These are phyloP conservation scores for Drosophila burlai DNA, from an alignment of 1,140 invertebrate genomes.

Conservation along the genomic window DNA sequence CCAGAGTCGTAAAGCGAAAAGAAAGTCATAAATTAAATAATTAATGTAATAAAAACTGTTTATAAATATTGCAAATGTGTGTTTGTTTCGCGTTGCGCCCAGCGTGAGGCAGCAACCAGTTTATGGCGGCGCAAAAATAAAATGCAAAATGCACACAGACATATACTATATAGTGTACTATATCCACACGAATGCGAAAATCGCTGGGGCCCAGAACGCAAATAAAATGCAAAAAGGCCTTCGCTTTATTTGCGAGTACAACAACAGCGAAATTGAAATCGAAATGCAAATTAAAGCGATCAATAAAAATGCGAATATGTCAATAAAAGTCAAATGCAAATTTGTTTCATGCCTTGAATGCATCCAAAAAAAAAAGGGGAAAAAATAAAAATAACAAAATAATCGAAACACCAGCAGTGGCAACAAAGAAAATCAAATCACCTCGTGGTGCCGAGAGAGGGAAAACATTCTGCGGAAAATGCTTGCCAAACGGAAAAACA, in stretches of 20 bases:
- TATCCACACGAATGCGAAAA: conserved; percentile 25
- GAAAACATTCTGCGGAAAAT: conserved; percentile 27
- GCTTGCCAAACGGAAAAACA: neutral
- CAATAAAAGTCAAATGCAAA: conserved; percentile 83
- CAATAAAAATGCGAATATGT: conserved; percentile 82
- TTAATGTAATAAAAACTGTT: conserved; percentile 77
- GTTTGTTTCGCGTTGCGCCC: conserved; percentile 38
- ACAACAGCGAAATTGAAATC: conserved; percentile 59
- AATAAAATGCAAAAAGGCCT: conserved; percentile 62
- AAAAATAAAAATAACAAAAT: conserved; percentile 10
- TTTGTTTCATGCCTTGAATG: conserved; percentile 52
- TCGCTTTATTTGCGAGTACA: conserved; percentile 63
- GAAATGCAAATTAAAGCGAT: conserved; percentile 83
- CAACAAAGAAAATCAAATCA: conserved; percentile 27
- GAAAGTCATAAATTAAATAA: conserved; percentile 82
- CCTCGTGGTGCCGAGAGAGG: conserved; percentile 18
- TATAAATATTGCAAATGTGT: conserved; percentile 75
- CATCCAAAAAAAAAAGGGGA: conserved; percentile 37
- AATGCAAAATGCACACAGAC: conserved; percentile 23
- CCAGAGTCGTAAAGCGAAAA: conserved; percentile 68
- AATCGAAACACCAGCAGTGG: conserved; percentile 10
- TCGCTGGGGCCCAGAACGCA: conserved; percentile 23
- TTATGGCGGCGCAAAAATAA: conserved; percentile 50
- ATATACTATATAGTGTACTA: conserved; percentile 6
- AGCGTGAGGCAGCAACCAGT: conserved; percentile 70